These are phyloP conservation scores for Scaptomyza flava DNA, from an alignment of 2,888 invertebrate species.

Conservation along the genomic window DNA sequence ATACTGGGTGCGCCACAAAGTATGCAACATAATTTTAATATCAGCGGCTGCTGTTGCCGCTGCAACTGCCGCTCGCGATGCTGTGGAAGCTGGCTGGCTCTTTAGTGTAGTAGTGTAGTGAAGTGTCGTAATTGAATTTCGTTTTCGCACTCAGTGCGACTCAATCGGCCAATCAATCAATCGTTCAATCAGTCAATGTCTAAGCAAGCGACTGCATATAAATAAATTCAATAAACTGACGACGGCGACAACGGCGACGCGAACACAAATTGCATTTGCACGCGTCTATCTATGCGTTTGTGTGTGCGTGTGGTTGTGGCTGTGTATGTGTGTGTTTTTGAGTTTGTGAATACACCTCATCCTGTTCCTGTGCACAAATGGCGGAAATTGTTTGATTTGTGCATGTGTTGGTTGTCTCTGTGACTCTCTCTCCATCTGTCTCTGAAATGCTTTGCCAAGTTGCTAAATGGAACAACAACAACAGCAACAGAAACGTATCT, in stretches of 20 bases:
- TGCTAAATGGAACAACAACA: slow-evolving; percentile 2
- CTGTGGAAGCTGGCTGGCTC: background rate
- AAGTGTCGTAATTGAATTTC: slow-evolving; percentile 34
- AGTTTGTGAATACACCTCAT: background rate
- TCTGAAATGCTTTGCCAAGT: slow-evolving; percentile 1
- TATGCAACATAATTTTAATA: slow-evolving; percentile 4
- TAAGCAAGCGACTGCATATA: slow-evolving; percentile 61
- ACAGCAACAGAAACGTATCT: background rate
- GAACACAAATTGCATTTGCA: slow-evolving; percentile 67
- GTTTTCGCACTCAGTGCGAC: slow-evolving; percentile 20
- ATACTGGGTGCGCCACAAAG: background rate
- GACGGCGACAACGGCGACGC: slow-evolving; percentile 41
- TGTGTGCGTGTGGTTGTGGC: too few relatives aligned
- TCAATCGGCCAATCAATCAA: slow-evolving; percentile 50
- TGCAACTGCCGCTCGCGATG: background rate
- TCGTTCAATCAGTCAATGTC: slow-evolving; percentile 66
- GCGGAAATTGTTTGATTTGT: slow-evolving; percentile 69
- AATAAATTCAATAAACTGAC: slow-evolving; percentile 74
- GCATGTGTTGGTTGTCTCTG: background rate
- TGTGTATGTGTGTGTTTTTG: background rate
- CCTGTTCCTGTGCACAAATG: slow-evolving; percentile 15
- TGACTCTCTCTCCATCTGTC: background rate
- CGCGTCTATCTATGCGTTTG: slow-evolving; percentile 5
- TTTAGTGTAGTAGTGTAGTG: background rate
- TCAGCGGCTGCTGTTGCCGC: background rate